These are phyloP conservation scores for Ibidorhyncha struthersii DNA, from an alignment of 2,113 vertebrate genomes.

Conservation along the genomic window DNA sequence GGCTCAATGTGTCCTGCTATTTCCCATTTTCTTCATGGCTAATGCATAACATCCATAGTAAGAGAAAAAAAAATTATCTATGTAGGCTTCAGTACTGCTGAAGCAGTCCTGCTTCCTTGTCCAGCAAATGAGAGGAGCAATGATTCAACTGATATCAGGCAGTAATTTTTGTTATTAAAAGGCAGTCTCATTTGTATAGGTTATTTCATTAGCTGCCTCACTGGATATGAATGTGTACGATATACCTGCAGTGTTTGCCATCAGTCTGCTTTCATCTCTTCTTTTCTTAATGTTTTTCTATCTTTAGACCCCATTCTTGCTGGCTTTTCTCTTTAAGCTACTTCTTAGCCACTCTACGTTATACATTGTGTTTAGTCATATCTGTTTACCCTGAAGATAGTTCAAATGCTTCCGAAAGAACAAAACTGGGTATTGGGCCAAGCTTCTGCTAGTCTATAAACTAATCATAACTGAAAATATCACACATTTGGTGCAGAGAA, in stretches of 20 bases:
- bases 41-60: background rate
- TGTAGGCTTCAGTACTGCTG: background rate
- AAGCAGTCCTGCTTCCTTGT: background rate
- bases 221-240: background rate
- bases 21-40: background rate
- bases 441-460: background rate
- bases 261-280: background rate
- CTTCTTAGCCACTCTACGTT: background rate
- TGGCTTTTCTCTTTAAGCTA: background rate
- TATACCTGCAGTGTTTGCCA: background rate
- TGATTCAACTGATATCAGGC: background rate
- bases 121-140: background rate
- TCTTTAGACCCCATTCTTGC: background rate
- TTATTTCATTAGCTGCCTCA: background rate
- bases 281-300: background rate
- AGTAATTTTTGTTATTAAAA: background rate
- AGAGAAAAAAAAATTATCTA: background rate
- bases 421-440: background rate
- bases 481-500: constrained; percentile 43
- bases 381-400: background rate
- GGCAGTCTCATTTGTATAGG: background rate
- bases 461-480: constrained; percentile 47
- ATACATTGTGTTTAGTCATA: background rate
- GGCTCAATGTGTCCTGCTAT: background rate
- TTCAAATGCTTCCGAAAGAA: background rate